Evolutionary conservation across 2,797 vertebrate genomes (phyloP).

Genomic region (Synanceia verrucosa): DNA sequence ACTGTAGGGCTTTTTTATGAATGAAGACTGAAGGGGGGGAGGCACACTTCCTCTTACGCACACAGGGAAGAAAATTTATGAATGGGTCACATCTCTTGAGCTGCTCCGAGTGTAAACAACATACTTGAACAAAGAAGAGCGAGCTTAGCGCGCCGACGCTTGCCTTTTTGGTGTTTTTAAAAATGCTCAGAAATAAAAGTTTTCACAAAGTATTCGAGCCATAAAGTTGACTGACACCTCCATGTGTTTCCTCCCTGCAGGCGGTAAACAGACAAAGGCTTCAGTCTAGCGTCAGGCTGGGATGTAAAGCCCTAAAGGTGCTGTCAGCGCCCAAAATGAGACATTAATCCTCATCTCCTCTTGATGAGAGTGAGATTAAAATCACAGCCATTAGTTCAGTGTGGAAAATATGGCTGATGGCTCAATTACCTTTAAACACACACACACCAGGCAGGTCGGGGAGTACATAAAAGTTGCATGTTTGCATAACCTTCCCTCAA

Average conservation of each 20-base stretch:
- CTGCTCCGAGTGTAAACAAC: conserved; percentile 78
- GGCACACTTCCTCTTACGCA: conserved; percentile 80
- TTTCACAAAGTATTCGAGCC: neutral
- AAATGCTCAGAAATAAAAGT: too few relatives aligned
- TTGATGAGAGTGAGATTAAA: neutral
- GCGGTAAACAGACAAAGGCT: conserved; percentile 47
- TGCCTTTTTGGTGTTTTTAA: conserved; percentile 1
- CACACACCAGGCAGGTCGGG: conserved; percentile 43
- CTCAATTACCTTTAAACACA: conserved; percentile 43
- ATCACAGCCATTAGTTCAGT: neutral
- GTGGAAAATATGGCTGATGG: neutral
- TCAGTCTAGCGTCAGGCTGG: conserved; percentile 17
- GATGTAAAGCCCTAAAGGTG: conserved; percentile 15
- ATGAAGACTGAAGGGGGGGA: conserved; percentile 69
- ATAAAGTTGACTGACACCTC: conserved; percentile 47
- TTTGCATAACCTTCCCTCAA: conserved; percentile 65
- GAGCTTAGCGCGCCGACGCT: conserved; percentile 19
- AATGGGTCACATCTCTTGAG: conserved; percentile 79
- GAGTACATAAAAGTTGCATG: conserved; percentile 57
- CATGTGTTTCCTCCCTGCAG: conserved; percentile 17
- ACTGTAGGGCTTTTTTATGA: conserved; percentile 81
- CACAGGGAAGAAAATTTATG: conserved; percentile 79
- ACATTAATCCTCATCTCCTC: conserved; percentile 12
- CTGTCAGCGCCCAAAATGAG: conserved; percentile 25
- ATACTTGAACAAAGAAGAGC: conserved; percentile 65